phyloP scores from a whole-genome alignment of 1,140 invertebrate genomes.

The Conus ventricosus region DNA sequence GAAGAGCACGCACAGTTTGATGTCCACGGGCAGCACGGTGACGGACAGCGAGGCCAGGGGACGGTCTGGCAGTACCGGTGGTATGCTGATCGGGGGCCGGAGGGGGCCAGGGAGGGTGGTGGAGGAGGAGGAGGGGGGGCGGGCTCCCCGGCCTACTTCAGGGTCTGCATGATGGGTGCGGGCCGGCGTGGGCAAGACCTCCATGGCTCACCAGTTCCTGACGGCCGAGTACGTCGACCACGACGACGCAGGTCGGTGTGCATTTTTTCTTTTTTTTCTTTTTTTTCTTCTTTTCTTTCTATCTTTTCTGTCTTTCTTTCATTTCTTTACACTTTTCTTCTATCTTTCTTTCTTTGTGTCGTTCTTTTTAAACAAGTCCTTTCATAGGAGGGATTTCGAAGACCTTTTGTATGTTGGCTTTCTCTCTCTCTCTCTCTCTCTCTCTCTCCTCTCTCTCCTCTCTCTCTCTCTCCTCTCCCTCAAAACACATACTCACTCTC shows the following conservation, averaged over 20 bases:
- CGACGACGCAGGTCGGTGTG: constrained; percentile 42
- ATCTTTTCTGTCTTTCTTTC: background rate
- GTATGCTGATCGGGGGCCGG: background rate
- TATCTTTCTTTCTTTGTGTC: background rate
- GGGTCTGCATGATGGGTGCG: constrained; percentile 90
- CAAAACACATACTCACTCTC: background rate
- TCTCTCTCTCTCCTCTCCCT: no score
- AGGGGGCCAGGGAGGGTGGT: background rate
- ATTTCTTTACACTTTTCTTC: background rate
- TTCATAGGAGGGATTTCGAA: background rate
- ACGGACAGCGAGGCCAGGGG: constrained; percentile 7
- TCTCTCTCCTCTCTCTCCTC: no score
- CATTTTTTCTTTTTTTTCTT: background rate
- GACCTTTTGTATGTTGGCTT: no score
- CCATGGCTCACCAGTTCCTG: constrained; percentile 92
- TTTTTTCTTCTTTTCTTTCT: background rate
- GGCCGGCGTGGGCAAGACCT: constrained; percentile 90
- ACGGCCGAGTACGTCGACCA: constrained; percentile 86
- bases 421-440: no score
- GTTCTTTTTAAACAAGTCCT: background rate
- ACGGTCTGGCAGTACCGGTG: constrained; percentile 22
- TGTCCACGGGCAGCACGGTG: constrained; percentile 81
- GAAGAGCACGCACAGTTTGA: constrained; percentile 79
- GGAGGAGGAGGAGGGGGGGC: background rate
- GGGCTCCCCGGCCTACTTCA: constrained; percentile 75